Evolutionary conservation across 2,888 invertebrate species (phyloP), one percentile per base, ranked within the genome.

Genomic region (Habrosyne pyritoides): DNA sequence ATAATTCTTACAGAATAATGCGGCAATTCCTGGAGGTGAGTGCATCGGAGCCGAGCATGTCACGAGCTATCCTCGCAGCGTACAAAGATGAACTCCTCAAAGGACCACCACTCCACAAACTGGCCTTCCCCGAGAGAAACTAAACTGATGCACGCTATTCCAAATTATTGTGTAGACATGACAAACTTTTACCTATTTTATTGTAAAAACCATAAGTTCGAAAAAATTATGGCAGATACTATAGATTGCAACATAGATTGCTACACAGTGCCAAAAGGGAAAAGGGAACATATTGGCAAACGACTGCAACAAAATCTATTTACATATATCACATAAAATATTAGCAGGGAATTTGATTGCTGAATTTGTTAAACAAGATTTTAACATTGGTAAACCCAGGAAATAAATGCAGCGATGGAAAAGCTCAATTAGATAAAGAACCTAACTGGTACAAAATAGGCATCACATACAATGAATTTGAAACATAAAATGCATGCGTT

Each of bases 41-140:
- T 52, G 73, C 91, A 0, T 80, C 92, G 1, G 93, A 93, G 67
- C 91, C 93, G 48, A 83, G 85, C 67, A 81, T 89, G 75, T 87
- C 92, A 3, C 91, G 91, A 47, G 89, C 89, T 21, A 86, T 93
- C 53, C 84, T 92, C 26, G 83, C 89, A 12, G 89, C 89, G 0
- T 93, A 93, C 83, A 93, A 93, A 65, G 92, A 93, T 65, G 93
- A 93, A 61, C 84, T 89, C 21, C 81, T 89, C 5, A 91, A 89
- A 72, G 87, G 86, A 52, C 84, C 87, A 49, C 77, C 85, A 21
- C 73, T 86, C 63, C 90, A 86, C 77, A 87, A 88, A 66, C 78
- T 85, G 59, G 63, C 78, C 12, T 83, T 81, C 73, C 65, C 76
- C 21, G 89, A 88, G 58, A 79, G 82, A 65, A 89, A 87, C 73